Base-by-base conservation (phyloP, 2,797 vertebrate species). In the Geotrypetes seraphini region DNA sequence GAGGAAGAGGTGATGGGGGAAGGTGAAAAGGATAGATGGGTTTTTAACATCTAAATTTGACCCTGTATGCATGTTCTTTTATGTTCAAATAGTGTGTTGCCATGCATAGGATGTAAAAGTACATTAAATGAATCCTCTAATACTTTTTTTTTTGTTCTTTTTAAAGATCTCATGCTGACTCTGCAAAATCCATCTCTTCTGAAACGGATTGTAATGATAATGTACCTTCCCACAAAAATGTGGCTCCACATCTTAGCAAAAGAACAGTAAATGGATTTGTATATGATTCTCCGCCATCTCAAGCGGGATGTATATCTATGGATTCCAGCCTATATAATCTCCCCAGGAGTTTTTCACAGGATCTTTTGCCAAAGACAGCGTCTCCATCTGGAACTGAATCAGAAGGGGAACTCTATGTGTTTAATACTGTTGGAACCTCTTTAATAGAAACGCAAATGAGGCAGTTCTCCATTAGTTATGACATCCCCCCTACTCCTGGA, bases 131-230 rank as follows among this genome's bases (percentile, higher is more conserved):
- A 7, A 6, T 14, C n/a, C n/a, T n/a, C 19, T 19, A 19, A 19
- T 19, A 19, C 19, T 19, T 22, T 6, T 29, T 11, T 28, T 33
- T n/a, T 8, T 43, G n/a, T 5, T 2, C 30, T 28, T 40, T n/a
- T n/a, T n/a, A n/a, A n/a, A 98, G 95, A 79, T 71, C 75, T 44
- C 87, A 87, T 5, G 60, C 78, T 6, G 92, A 97, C 57, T 87
- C 84, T 16, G 83, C 85, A 25, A 97, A 95, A 71, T 84, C 86
- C 68, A 86, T 84, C 68, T 91, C 87, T 33, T 93, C 92, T 16
- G 95, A 96, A 78, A 96, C 94, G 27, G 96, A 99, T 87, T 94
- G 93, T 79, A 97, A 96, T 11, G 95, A 97, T 75, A 96, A 96
- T 34, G 75, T 96, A 52, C 88, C 91, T 34, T 81, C 80, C 33